Percentiles rank a stretch among this genome's conserved stretches.
Evolutionary conservation across 2,888 invertebrate species (phyloP).

Genomic region (Drosophila differens): DNA sequence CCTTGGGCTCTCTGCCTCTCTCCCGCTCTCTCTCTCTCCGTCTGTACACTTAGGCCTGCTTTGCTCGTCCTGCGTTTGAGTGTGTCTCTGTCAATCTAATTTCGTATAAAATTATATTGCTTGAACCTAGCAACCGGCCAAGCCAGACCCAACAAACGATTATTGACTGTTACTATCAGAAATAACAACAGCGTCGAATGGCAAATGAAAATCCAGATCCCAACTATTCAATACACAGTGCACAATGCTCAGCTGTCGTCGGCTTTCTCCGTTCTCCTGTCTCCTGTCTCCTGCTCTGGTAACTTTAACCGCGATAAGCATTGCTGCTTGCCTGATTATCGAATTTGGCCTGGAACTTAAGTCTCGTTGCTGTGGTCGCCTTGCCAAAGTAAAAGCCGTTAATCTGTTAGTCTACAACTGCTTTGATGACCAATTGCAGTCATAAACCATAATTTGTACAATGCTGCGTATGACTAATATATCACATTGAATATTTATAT

Average conservation of each 20-base stretch:
- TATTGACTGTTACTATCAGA: constrained; percentile 34
- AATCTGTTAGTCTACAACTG: neutral
- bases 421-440: neutral
- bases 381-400: neutral
- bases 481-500: neutral
- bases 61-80: constrained; percentile 1
- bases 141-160: constrained; percentile 60
- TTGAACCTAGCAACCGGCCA: constrained; percentile 22
- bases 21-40: neutral
- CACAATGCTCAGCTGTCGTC: constrained; percentile 8
- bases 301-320: constrained; percentile 51
- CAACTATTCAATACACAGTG: neutral
- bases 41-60: neutral
- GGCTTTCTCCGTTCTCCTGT: neutral
- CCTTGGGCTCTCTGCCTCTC: neutral
- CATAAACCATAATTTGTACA: neutral
- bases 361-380: neutral
- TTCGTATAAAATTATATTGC: constrained; percentile 68
- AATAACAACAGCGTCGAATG: neutral
- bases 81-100: constrained; percentile 59
- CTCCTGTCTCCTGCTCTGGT: neutral
- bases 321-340: constrained; percentile 69
- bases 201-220: constrained; percentile 1
- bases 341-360: constrained; percentile 48
- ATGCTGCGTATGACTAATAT: neutral